Evolutionary conservation across 2,888 invertebrate species (phyloP).

Genomic region (Limnephilus auricula): DNA sequence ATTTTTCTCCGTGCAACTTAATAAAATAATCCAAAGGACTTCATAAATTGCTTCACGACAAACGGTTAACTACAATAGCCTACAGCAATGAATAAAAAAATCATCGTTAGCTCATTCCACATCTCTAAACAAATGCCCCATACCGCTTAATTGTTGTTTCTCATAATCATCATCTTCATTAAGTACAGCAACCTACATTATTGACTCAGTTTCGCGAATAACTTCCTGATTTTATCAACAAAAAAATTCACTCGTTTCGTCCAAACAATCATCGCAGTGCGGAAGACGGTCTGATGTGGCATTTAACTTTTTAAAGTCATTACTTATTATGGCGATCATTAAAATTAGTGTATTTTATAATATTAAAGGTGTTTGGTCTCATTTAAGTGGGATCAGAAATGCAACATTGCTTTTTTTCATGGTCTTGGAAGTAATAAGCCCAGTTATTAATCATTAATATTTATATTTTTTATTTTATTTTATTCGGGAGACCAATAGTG

Average conservation of each 20-base stretch:
- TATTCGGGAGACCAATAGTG: too few species aligned
- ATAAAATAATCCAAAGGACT: too few species aligned
- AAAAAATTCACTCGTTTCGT: neutral
- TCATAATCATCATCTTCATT: neutral
- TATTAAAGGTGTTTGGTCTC: neutral
- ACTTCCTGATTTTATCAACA: neutral
- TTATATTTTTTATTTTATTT: too few species aligned
- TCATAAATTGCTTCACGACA: too few species aligned
- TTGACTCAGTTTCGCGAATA: neutral
- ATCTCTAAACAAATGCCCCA: neutral
- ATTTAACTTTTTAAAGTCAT: neutral
- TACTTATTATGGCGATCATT: neutral
- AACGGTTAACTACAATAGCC: too few species aligned
- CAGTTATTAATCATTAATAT: neutral
- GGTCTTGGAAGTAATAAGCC: neutral
- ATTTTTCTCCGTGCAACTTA: too few species aligned
- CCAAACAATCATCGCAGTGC: neutral
- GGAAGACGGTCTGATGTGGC: neutral
- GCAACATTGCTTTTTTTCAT: neutral
- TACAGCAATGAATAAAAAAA: neutral
- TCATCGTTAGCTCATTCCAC: neutral
- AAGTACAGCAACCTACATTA: neutral
- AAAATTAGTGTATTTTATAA: neutral
- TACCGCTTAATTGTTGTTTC: neutral
- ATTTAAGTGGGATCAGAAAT: neutral